Base-by-base conservation (phyloP, 2,797 vertebrate genomes). In the Choloepus didactylus region DNA sequence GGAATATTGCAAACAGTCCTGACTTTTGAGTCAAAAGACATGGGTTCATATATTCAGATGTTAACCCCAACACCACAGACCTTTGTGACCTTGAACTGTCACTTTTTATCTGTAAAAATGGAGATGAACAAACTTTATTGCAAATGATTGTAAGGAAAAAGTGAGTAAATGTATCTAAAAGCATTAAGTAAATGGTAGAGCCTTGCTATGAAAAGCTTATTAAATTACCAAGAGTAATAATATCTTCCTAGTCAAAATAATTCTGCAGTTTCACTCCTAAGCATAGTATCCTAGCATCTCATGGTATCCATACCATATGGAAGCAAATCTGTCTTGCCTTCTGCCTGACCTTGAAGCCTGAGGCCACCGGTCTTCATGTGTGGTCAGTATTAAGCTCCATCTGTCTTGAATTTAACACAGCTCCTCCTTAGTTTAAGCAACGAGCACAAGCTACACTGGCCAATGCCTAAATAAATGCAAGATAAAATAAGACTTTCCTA, bases 321-420 rank as follows among this genome's bases (percentile, higher is more conserved):
- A 96, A 82, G 88, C 84, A 89, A 94, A 93, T 96, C 96, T 85
- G 86, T 51, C 66, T 92, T 87, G 59, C 96, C 93, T 93, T 94
- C 95, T 72, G 89, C 84, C 88, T 77, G 91, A 85, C 90, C 38
- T 80, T 92, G 87, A 54, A 18, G 94, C 88, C 27, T 92, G 96
- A 89, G 96, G 98, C 96, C 85, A 85, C 96, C 96, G 80, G 97
- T 96, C 98, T 97, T 92, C 81, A 80, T 95, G 97, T 97, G 97
- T 97, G 97, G 97, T 98, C 98, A 87, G 86, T 87, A 85, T 95
- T 91, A 96, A 98, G 95, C 85, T 66, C 98, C 97, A 98, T 98
- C 98, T 98, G 98, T 98, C 98, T 98, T 59, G 84, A 97, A 97
- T 98, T 97, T 98, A 97, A 94, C 96, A 95, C 96, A 96, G 97